phyloP scores from a whole-genome alignment of 1,140 invertebrate species.

The Solenopsis fugax region DNA sequence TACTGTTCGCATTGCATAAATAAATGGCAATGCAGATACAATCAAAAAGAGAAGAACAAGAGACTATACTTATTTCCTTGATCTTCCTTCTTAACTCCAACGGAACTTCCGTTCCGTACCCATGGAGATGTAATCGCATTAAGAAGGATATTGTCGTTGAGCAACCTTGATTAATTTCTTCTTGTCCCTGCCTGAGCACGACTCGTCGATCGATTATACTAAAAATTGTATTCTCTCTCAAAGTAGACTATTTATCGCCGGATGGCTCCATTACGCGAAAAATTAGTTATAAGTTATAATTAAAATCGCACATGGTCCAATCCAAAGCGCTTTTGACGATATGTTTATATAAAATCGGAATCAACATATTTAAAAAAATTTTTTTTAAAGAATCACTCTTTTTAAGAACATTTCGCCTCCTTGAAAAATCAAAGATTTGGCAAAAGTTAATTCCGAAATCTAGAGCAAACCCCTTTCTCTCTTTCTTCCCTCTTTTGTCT shows the following conservation, averaged over 20 bases:
- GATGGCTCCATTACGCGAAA: neutral
- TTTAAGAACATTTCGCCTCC: neutral
- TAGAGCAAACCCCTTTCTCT: neutral
- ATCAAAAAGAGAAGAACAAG: conserved; percentile 19
- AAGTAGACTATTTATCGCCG: neutral
- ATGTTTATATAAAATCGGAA: neutral
- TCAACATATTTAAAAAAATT: neutral
- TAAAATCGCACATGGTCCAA: neutral
- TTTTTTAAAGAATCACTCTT: neutral
- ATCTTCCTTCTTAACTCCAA: conserved; percentile 41
- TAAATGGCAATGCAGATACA: conserved; percentile 8
- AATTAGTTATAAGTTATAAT: neutral
- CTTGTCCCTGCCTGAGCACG: neutral
- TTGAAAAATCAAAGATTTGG: neutral
- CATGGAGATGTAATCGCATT: conserved; percentile 81
- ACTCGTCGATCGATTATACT: conserved; percentile 11
- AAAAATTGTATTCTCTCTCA: conserved; percentile 44
- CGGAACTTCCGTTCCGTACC: conserved; percentile 65
- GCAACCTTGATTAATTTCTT: conserved; percentile 77
- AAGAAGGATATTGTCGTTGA: conserved; percentile 78
- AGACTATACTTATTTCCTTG: conserved; percentile 41
- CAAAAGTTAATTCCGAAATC: conserved; percentile 9
- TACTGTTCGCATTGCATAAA: neutral
- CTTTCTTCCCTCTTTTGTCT: conserved; percentile 20
- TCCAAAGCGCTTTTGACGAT: neutral